Evolutionary conservation across 2,888 invertebrate genomes (phyloP), one percentile per base, ranked within the genome.

Genomic region (Noctuana brunneofusca): DNA sequence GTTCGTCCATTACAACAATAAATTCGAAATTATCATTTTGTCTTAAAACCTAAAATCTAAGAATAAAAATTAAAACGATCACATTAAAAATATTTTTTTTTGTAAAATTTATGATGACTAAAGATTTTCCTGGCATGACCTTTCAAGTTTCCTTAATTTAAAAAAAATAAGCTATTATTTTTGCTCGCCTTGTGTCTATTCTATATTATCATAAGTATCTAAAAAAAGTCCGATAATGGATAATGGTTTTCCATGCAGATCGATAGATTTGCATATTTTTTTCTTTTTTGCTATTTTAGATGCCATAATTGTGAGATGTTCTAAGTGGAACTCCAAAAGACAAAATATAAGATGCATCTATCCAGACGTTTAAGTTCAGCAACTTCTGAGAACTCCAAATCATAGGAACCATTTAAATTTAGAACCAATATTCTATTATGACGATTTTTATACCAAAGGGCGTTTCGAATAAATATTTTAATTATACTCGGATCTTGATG

Each of bases 1-100:
- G 5, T n/a, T 48, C 20, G 14, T 35, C 22, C 14, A 49, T 3
- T 12, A 52, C 12, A 52, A 14, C 14, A 54, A 54, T 54, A 54
- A 54, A 41, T 54, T 54, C 54, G 54, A 38, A 54, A 24, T n/a
- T 6, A 49, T 49, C 20, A 20, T 6, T 46, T 46, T 46, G 1
- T 20, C 4, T 20, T 5, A 12, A 46, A 18, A 46, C 20, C 22
- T 12, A 46, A 20, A 20, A 3, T n/a, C 14, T 41, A 35, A 8
- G 9, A 18, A 0, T 46, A 46, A 18, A 46, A 12, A 16, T 46
- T 46, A 12, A 12, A 22, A 0, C 12, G 9, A 18, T 46, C 11
- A 46, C 20, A 14, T 20, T 11, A 3, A 2, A 9, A 12, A 46
- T 3, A 46, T 12, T 12, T 18, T 43, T 46, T 46, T 12, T 46